Evolutionary conservation across 2,797 vertebrate species (phyloP).

Genomic region (Setipinna tenuifilis): DNA sequence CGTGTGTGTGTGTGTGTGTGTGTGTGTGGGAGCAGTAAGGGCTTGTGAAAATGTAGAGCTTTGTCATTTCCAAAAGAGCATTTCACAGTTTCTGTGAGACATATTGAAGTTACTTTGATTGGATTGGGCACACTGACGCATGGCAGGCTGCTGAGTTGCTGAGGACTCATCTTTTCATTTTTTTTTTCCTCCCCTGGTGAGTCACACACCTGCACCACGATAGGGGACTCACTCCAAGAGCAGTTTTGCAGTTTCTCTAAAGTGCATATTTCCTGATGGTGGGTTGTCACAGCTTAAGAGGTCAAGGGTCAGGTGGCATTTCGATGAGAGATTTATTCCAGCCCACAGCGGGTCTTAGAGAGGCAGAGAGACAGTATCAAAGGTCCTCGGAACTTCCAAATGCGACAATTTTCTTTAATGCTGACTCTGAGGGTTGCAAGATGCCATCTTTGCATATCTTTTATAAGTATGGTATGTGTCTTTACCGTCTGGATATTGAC

Average conservation of each 20-base stretch:
- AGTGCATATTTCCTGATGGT: conserved; percentile 34
- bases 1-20: not conserved
- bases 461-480: not conserved
- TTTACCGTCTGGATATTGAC: conserved; percentile 34
- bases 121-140: not conserved
- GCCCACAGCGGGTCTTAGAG: not conserved
- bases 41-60: not conserved
- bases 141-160: not conserved
- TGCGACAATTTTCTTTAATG: conserved; percentile 39
- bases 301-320: conserved; percentile 42
- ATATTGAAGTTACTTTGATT: not conserved
- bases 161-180: conserved; percentile 10
- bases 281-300: conserved; percentile 34
- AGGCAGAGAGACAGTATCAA: conserved; percentile 32
- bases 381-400: conserved; percentile 34
- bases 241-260: conserved; percentile 27
- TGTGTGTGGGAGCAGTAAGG: not conserved
- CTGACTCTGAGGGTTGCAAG: conserved; percentile 41
- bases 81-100: not conserved
- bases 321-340: conserved; percentile 42
- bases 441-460: conserved; percentile 39
- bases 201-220: not conserved
- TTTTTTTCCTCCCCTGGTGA: not conserved
- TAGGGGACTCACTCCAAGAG: not conserved
- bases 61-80: not conserved